Evolutionary conservation across 2,888 invertebrate genomes (phyloP).

Genomic region (Sinelater perroti): DNA sequence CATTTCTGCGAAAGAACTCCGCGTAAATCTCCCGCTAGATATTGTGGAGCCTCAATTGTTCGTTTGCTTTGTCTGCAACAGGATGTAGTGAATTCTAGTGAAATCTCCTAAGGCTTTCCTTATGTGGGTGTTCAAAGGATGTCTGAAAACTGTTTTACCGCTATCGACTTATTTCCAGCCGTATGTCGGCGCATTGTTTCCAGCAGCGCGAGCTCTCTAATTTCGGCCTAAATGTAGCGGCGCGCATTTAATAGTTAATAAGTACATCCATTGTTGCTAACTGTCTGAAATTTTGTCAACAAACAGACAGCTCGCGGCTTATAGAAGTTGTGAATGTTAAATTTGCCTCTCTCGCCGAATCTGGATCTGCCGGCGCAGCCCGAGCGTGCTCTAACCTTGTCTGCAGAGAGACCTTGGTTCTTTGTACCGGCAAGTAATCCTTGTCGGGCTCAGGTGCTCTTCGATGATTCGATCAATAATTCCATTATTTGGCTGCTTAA

Average conservation of each 20-base stretch:
- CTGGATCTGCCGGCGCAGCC: constrained; percentile 8
- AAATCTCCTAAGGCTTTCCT: constrained; percentile 36
- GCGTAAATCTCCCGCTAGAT: no score
- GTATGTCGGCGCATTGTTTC: no score
- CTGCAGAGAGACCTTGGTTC: constrained; percentile 17
- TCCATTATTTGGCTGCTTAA: constrained; percentile 33
- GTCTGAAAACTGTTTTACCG: constrained; percentile 37
- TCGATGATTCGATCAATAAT: constrained; percentile 35
- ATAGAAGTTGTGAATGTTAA: no score
- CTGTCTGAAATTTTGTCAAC: no score
- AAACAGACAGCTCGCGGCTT: no score
- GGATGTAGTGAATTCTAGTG: constrained; percentile 30
- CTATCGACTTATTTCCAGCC: constrained; percentile 36
- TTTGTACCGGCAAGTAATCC: constrained; percentile 30
- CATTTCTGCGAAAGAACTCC: no score
- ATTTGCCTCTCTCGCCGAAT: no score
- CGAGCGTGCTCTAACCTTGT: constrained; percentile 21
- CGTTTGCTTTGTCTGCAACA: constrained; percentile 31
- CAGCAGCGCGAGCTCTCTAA: no score
- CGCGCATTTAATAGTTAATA: no score
- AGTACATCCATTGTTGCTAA: no score
- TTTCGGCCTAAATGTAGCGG: no score
- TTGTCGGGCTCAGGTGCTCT: constrained; percentile 36
- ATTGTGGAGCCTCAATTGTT: constrained; percentile 29
- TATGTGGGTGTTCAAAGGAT: constrained; percentile 36